Conservation (phyloP, 2,797 vertebrate genomes). For the Muscicapa comitata region DNA sequence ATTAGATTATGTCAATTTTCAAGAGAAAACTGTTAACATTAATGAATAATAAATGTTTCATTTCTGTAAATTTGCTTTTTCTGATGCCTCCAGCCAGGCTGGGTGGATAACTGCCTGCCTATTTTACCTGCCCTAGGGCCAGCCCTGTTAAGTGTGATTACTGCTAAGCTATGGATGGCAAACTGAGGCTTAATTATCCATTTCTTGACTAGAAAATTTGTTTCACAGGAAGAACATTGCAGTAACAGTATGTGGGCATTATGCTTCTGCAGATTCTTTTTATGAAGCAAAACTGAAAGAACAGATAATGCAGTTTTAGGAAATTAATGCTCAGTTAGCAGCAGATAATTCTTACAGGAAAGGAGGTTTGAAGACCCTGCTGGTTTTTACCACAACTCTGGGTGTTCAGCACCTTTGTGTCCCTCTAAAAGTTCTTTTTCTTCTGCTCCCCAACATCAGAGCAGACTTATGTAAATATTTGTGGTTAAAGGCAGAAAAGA, state of each 20-base stretch:
- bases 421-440: background rate
- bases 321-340: background rate
- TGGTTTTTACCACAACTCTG: background rate
- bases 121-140: background rate
- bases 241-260: background rate
- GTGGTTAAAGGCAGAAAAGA: background rate
- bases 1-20: constrained; percentile 7
- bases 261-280: background rate
- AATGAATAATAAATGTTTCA: constrained; percentile 48
- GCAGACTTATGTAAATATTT: background rate
- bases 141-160: background rate
- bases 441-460: background rate
- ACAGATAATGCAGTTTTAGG: background rate
- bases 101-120: background rate
- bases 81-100: constrained; percentile 9
- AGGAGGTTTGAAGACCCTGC: fast-evolving
- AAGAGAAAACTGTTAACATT: background rate
- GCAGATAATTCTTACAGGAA: background rate
- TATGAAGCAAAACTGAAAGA: background rate
- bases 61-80: background rate
- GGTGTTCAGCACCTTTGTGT: background rate
- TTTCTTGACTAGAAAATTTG: background rate
- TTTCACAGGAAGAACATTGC: background rate
- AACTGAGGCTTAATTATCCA: background rate
- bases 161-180: background rate